phyloP scores from a whole-genome alignment of 1,140 invertebrate species.

The Ruditapes philippinarum region DNA sequence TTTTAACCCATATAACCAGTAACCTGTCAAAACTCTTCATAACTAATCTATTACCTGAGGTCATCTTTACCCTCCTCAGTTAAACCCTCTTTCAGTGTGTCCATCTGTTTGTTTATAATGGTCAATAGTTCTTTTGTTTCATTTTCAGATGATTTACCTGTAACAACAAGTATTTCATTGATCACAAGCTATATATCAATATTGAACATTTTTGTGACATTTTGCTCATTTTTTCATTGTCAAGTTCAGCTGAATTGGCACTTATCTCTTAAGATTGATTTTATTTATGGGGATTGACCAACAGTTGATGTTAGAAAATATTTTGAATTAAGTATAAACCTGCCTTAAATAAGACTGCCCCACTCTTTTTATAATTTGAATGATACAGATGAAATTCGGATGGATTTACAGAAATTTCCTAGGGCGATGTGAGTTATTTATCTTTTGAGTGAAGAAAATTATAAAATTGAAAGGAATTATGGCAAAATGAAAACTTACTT shows the following conservation, averaged over 20 bases:
- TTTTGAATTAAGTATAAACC: no score
- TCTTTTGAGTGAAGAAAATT: no score
- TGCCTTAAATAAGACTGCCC: no score
- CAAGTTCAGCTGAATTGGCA: no score
- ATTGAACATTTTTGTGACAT: neutral
- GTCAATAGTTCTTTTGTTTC: slow-evolving; percentile 32
- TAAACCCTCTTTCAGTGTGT: neutral
- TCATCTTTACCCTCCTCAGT: neutral
- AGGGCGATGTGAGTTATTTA: neutral
- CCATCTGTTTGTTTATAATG: neutral
- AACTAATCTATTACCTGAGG: neutral
- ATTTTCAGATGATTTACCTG: neutral
- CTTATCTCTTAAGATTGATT: neutral
- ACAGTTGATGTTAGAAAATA: no score
- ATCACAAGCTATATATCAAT: neutral
- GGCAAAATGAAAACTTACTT: no score
- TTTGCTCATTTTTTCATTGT: no score
- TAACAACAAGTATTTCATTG: neutral
- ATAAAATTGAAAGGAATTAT: no score
- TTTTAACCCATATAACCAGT: no score
- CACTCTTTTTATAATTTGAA: no score
- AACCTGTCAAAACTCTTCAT: neutral
- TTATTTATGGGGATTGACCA: no score
- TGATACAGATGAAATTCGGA: neutral
- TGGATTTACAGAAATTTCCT: neutral